Conservation (phyloP, 1,140 invertebrate species). For the Brachionus angularis region DNA sequence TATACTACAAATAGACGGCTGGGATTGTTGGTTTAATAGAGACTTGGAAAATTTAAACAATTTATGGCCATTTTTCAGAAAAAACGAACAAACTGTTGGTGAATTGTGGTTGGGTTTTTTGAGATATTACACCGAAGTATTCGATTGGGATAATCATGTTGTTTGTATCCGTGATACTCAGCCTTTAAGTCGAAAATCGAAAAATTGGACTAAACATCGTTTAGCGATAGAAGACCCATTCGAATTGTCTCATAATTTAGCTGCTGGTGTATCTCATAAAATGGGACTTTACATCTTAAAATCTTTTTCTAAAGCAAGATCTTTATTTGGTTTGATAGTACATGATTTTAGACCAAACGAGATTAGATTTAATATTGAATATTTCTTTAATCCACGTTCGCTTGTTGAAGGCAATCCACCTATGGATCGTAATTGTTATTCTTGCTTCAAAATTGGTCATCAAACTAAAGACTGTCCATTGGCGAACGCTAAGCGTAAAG, state of each 20-base stretch:
- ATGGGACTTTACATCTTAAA: constrained; percentile 48
- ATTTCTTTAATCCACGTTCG: constrained; percentile 58
- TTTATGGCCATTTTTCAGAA: constrained; percentile 58
- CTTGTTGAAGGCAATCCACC: constrained; percentile 60
- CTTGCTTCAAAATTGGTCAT: constrained; percentile 65
- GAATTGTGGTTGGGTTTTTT: constrained; percentile 63
- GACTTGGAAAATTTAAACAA: constrained; percentile 53
- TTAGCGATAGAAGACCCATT: constrained; percentile 68
- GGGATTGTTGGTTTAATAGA: constrained; percentile 61
- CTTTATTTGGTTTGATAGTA: constrained; percentile 14
- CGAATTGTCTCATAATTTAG: constrained; percentile 64
- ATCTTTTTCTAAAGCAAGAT: constrained; percentile 38
- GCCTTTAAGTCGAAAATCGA: constrained; percentile 61
- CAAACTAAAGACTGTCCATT: constrained; percentile 62
- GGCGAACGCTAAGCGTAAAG: constrained; percentile 47
- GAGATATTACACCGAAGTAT: constrained; percentile 63
- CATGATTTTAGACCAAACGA: constrained; percentile 19
- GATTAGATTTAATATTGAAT: constrained; percentile 48
- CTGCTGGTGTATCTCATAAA: constrained; percentile 62
- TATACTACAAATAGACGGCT: constrained; percentile 57
- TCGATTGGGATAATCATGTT: constrained; percentile 62
- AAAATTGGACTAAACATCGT: constrained; percentile 62
- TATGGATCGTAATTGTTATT: constrained; percentile 62
- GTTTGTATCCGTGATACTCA: constrained; percentile 61
- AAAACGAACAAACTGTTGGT: constrained; percentile 60